These are phyloP conservation scores for Achlya flavicornis DNA, from an alignment of 2,888 invertebrate genomes.

Conservation along the genomic window DNA sequence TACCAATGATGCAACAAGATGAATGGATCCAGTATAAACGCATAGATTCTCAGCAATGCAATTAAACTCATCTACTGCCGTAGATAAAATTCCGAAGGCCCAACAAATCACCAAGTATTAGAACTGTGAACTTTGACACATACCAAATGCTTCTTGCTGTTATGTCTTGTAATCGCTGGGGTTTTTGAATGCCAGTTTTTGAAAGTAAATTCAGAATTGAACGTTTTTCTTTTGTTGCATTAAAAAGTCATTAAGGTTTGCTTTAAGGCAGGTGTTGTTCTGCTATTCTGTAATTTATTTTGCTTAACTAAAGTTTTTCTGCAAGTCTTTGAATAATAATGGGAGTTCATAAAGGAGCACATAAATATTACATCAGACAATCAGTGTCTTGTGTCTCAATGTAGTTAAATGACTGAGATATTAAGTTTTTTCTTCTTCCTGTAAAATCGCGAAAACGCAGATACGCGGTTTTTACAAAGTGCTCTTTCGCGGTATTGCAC, in stretches of 20 bases:
- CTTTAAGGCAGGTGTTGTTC: slow-evolving; percentile 7
- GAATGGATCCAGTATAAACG: slow-evolving; percentile 19
- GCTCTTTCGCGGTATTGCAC: too few species aligned
- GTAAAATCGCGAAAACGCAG: too few species aligned
- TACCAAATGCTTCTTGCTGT: slow-evolving; percentile 20
- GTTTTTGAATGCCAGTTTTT: not conserved
- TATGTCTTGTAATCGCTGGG: not conserved
- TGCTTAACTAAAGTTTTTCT: not conserved
- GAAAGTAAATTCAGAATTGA: slow-evolving; percentile 15
- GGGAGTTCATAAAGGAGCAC: not conserved
- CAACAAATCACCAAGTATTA: slow-evolving; percentile 16
- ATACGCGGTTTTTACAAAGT: too few species aligned
- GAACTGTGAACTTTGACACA: slow-evolving; percentile 43
- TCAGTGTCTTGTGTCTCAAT: not conserved
- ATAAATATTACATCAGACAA: not conserved
- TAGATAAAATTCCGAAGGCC: slow-evolving; percentile 17
- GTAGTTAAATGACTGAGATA: too few species aligned
- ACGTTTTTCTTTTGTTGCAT: not conserved
- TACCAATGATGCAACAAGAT: slow-evolving; percentile 17
- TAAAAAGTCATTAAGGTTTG: slow-evolving; percentile 2
- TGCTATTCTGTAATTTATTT: not conserved
- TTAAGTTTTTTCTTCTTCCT: too few species aligned
- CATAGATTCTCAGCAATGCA: slow-evolving; percentile 25
- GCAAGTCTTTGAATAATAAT: slow-evolving; percentile 3
- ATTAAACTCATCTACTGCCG: slow-evolving; percentile 25